Conservation (phyloP, 2,113 vertebrate genomes). For the Dascyllus trimaculatus region DNA sequence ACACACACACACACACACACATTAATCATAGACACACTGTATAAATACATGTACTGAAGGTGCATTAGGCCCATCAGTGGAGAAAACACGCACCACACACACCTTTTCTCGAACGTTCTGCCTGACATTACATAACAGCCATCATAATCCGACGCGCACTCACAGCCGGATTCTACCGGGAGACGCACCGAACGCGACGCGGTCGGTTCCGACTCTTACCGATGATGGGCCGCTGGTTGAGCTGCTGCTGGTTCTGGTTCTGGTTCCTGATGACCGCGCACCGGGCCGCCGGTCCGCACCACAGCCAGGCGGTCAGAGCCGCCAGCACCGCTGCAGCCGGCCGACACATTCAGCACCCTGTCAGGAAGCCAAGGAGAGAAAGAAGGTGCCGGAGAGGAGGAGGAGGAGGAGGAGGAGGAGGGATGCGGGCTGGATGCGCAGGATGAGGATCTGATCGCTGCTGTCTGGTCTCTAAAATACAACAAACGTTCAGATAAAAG, state of each 20-base stretch:
- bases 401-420: background rate
- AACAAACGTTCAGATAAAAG: too few species aligned
- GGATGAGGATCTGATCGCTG: background rate
- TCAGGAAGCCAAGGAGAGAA: too few species aligned
- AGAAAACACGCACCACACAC: too few species aligned
- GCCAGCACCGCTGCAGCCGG: slow-evolving; percentile 63
- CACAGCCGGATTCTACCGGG: background rate
- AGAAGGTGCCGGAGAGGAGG: background rate
- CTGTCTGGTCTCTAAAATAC: too few species aligned
- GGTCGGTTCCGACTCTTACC: slow-evolving; percentile 68
- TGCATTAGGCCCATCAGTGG: too few species aligned
- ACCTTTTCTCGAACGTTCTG: slow-evolving; percentile 54
- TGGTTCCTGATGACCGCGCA: slow-evolving; percentile 33
- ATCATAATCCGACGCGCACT: background rate
- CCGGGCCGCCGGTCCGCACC: slow-evolving; percentile 33
- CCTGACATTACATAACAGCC: slow-evolving; percentile 25
- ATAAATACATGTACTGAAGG: background rate
- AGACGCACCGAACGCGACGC: background rate
- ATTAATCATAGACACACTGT: background rate
- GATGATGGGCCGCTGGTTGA: slow-evolving; percentile 80
- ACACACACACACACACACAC: background rate
- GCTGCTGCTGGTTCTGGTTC: slow-evolving; percentile 6
- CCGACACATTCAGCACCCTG: slow-evolving; percentile 68
- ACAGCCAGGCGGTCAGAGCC: slow-evolving; percentile 66
- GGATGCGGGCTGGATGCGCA: background rate